Evolutionary conservation across 2,113 vertebrate species (phyloP).

Genomic region (Protobothrops flavoviridis): DNA sequence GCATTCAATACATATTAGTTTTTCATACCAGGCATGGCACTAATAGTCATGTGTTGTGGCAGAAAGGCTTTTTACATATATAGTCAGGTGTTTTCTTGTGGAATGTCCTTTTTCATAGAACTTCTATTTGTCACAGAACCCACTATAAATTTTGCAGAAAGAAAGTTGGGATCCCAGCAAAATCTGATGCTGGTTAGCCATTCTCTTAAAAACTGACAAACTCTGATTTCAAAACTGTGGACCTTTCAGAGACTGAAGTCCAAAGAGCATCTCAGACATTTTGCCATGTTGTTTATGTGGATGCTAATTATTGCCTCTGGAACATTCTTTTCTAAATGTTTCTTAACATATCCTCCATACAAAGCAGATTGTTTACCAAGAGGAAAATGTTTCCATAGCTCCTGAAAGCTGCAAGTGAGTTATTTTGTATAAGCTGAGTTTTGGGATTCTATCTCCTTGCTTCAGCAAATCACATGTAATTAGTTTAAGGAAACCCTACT

Average conservation of each 20-base stretch:
- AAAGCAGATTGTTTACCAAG: not conserved
- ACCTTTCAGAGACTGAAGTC: not conserved
- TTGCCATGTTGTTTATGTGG: not conserved
- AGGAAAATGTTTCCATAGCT: not conserved
- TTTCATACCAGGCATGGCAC: not conserved
- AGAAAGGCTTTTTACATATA: not conserved
- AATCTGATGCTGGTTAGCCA: not conserved
- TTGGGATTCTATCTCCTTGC: not conserved
- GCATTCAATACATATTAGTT: not conserved
- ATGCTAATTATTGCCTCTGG: not conserved
- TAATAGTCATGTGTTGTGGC: not conserved
- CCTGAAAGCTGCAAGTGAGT: not conserved
- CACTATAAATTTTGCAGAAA: not conserved
- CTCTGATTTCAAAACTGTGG: not conserved
- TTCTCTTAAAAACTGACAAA: not conserved
- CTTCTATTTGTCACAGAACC: not conserved
- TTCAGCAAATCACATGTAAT: slow-evolving; percentile 25
- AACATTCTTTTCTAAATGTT: not conserved
- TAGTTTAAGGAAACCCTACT: slow-evolving; percentile 15
- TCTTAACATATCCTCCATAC: not conserved
- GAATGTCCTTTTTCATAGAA: not conserved
- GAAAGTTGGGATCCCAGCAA: not conserved
- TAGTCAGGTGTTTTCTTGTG: not conserved
- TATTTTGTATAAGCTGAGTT: not conserved
- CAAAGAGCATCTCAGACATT: not conserved